Percentiles rank a stretch among this genome's conserved stretches.
These are phyloP conservation scores for Polietes domitor DNA, from an alignment of 2,888 invertebrate species.

Conservation along the genomic window DNA sequence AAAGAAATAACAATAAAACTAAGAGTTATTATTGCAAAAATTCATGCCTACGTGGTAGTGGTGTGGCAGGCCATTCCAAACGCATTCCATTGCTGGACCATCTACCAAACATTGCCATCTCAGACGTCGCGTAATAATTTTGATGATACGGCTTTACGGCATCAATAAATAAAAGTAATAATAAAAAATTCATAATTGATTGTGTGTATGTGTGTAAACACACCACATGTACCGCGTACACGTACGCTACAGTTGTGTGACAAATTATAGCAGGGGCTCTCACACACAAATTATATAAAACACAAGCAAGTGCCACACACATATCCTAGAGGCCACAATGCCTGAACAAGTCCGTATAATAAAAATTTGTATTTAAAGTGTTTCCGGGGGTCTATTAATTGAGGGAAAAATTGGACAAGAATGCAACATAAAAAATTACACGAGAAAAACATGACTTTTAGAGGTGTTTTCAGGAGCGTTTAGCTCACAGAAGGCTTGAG, in stretches of 20 bases:
- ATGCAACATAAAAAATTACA: too few species aligned
- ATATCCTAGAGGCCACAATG: too few species aligned
- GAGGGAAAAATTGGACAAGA: too few species aligned
- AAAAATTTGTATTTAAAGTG: too few species aligned
- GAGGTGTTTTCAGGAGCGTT: too few species aligned
- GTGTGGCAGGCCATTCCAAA: neutral
- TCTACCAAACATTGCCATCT: neutral
- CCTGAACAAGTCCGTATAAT: too few species aligned
- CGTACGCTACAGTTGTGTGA: neutral
- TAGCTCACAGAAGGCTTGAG: too few species aligned
- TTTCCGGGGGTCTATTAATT: too few species aligned
- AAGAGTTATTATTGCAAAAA: neutral
- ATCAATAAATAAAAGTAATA: constrained; percentile 25
- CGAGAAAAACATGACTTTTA: too few species aligned
- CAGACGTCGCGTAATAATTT: constrained; percentile 11
- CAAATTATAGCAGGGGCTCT: neutral
- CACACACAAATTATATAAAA: too few species aligned
- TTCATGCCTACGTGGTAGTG: neutral
- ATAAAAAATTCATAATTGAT: constrained; percentile 30
- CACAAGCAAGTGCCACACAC: too few species aligned
- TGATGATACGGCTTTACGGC: constrained; percentile 15
- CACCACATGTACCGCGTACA: neutral
- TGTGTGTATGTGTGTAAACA: neutral
- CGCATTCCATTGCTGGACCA: neutral
- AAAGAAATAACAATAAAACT: neutral